These are phyloP conservation scores for Paraescarpia echinospica DNA, from an alignment of 1,140 invertebrate genomes.

Conservation along the genomic window DNA sequence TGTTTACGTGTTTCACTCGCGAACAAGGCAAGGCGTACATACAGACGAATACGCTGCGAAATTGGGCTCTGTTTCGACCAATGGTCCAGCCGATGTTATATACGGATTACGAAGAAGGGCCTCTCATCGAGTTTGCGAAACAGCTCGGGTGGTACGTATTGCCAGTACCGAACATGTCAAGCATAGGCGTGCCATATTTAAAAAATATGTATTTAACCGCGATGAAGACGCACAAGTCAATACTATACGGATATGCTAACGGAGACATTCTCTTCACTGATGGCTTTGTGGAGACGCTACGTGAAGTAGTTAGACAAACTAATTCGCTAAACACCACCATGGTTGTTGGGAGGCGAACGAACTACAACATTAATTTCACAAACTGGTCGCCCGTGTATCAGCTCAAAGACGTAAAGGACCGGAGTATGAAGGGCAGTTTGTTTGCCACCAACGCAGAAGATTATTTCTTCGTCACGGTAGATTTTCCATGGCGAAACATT, in stretches of 20 bases:
- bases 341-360: constrained; percentile 14
- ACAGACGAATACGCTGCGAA: neutral
- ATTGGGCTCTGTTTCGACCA: too few species aligned
- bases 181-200: constrained; percentile 15
- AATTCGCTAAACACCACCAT: neutral
- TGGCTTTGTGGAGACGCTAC: too few species aligned
- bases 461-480: constrained; percentile 25
- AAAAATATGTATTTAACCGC: constrained; percentile 20
- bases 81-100: constrained; percentile 7
- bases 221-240: constrained; percentile 10
- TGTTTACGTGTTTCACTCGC: too few species aligned
- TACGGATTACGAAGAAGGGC: neutral
- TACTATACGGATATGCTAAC: constrained; percentile 25
- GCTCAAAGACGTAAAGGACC: neutral
- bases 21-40: neutral
- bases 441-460: constrained; percentile 13
- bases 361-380: neutral
- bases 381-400: neutral
- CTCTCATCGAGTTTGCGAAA: neutral
- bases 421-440: neutral
- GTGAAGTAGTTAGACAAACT: neutral
- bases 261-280: constrained; percentile 19
- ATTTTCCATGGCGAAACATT: constrained; percentile 21
- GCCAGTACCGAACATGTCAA: neutral
- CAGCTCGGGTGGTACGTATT: constrained; percentile 19